Base-by-base conservation (phyloP, 2,888 invertebrate species). In the Nymphalis c-album region DNA sequence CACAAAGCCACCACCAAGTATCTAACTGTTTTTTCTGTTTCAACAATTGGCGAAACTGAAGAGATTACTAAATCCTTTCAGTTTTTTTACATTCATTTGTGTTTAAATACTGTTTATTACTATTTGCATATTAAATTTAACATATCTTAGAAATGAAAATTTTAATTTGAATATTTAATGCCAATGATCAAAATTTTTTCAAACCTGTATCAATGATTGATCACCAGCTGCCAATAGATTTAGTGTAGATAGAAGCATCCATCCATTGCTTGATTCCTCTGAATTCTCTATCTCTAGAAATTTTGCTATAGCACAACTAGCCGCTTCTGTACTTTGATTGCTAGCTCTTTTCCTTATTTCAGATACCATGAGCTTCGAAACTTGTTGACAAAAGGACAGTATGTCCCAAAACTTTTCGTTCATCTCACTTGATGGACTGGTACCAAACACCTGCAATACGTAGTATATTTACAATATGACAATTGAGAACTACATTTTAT, bases 351-450 rank as follows among this genome's bases (percentile, higher is more conserved):
- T 95, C 64, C 98, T 93, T 76, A 99, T 98, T 91, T 99, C 99
- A 7, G 96, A 95, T n/a, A 99, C 99, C 97, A 99, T 98, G 31
- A 99, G 93, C 74, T 97, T 95, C 0, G 98, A 98, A 0, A 98
- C 97, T 93, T 98, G 97, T 83, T 97, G 97, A 80, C 97, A 97
- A 85, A 99, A 99, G 74, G 97, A 96, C 66, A 98, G 93, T 75
- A 98, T 97, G 85, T 99, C 99, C 94, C 98, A 97, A 92, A 99
- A 99, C 87, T 98, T 98, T 85, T 98, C 98, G 84, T 96, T 97
- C 97, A 99, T 97, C 82, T 99, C 98, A 81, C 96, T 95, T n/a
- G 98, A 95, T 68, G 98, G 97, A 84, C 97, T 97, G 74, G 96
- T 95, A 74, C 97, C 97, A 91, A 98, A 98, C 63, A 98, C 98